Evolutionary conservation across 1,140 invertebrate genomes (phyloP).

Genomic region (Eulimnadia texana): DNA sequence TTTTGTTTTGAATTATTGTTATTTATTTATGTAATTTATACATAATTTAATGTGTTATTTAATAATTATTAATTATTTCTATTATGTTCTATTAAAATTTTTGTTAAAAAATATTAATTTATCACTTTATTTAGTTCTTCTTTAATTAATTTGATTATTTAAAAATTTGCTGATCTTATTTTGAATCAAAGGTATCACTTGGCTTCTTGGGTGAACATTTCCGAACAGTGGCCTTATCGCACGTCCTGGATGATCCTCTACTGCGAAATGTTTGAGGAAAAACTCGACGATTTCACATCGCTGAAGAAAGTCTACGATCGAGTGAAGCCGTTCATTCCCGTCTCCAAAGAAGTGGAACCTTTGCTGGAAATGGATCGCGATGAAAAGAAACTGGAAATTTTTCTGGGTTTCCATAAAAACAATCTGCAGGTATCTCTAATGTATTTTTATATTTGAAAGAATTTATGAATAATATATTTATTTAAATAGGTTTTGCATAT

Average conservation of each 20-base stretch:
- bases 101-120: not conserved
- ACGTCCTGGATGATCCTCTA: slow-evolving; percentile 94
- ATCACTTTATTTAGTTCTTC: not conserved
- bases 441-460: not conserved
- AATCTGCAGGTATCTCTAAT: slow-evolving; percentile 44
- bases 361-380: slow-evolving; percentile 82
- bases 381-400: slow-evolving; percentile 84
- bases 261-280: slow-evolving; percentile 76
- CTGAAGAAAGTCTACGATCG: slow-evolving; percentile 75
- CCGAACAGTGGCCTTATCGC: slow-evolving; percentile 95
- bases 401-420: slow-evolving; percentile 70
- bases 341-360: slow-evolving; percentile 71
- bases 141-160: too few relatives aligned
- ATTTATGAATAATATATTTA: not conserved
- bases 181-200: slow-evolving; percentile 97
- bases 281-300: slow-evolving; percentile 67
- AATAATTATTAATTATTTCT: too few relatives aligned
- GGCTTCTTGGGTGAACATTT: slow-evolving; percentile 94
- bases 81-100: not conserved
- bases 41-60: too few relatives aligned
- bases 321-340: slow-evolving; percentile 52
- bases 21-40: too few relatives aligned
- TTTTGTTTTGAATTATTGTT: too few relatives aligned
- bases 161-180: slow-evolving; percentile 90
- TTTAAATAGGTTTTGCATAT: slow-evolving; percentile 48